Conservation (phyloP, 2,797 vertebrate genomes). For the Spondyliosoma cantharus region DNA sequence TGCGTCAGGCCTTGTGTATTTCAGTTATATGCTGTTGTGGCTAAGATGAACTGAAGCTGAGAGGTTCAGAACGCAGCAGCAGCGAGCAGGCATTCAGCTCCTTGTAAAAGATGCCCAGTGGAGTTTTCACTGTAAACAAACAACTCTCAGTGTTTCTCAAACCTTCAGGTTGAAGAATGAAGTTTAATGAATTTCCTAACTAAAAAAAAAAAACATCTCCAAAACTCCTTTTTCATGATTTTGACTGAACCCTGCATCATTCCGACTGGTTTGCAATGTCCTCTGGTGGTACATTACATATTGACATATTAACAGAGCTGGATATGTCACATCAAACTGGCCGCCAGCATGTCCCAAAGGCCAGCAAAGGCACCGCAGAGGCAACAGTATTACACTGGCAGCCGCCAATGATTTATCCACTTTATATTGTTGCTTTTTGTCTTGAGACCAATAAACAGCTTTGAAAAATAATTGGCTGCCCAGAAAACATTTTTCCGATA, state of each 20-base stretch:
- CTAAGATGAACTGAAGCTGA: constrained; percentile 45
- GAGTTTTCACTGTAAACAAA: constrained; percentile 41
- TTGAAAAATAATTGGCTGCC: not conserved
- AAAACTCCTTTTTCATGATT: not conserved
- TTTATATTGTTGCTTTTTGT: not conserved
- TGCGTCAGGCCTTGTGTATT: constrained; percentile 29
- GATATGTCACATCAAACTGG: not conserved
- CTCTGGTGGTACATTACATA: not conserved
- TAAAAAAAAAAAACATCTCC: not conserved
- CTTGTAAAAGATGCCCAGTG: constrained; percentile 39
- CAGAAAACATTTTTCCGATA: not conserved
- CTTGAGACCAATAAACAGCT: not conserved
- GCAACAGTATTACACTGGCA: not conserved
- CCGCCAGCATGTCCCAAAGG: not conserved
- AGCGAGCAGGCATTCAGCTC: constrained; percentile 3
- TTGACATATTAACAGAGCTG: not conserved
- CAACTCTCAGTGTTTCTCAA: not conserved
- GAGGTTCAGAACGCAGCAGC: constrained; percentile 48
- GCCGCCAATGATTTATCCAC: not conserved
- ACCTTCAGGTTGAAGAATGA: not conserved
- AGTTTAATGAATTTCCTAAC: not conserved
- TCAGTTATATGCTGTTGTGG: constrained; percentile 48
- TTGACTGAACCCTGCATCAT: rapidly evolving
- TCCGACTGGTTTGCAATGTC: not conserved
- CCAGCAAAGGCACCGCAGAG: not conserved